phyloP scores from a whole-genome alignment of 2,113 vertebrate genomes.

The Myanophis thanlyinensis region DNA sequence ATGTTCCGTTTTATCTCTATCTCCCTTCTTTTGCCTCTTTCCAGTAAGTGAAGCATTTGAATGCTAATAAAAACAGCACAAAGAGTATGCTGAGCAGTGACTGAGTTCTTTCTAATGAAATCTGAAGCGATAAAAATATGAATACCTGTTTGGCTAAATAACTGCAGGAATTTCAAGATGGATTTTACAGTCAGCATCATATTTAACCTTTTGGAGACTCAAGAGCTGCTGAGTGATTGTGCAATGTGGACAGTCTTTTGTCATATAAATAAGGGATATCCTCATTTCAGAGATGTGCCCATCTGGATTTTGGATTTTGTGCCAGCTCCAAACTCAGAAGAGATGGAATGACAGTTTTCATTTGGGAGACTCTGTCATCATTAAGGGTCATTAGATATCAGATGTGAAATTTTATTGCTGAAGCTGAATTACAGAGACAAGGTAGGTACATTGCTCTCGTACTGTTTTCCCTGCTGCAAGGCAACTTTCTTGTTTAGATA shows the following conservation, averaged over 20 bases:
- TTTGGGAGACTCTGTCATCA: background rate
- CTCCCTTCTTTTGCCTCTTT: conserved; percentile 1
- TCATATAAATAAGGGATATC: background rate
- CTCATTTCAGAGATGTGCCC: background rate
- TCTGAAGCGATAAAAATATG: background rate
- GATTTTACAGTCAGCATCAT: background rate
- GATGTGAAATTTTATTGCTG: background rate
- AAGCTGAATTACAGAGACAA: background rate
- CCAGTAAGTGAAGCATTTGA: conserved; percentile 31
- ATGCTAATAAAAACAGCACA: conserved; percentile 10
- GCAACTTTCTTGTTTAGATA: background rate
- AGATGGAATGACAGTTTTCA: background rate
- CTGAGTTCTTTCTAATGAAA: conserved; percentile 27
- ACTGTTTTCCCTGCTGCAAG: background rate
- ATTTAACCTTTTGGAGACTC: background rate
- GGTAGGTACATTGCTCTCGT: background rate
- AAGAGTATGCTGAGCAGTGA: background rate
- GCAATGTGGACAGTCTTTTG: background rate
- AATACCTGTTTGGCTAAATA: background rate
- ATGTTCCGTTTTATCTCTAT: background rate
- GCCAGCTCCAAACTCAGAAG: background rate
- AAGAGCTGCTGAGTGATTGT: background rate
- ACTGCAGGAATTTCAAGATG: background rate
- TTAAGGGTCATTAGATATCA: background rate
- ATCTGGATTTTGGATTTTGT: background rate